Evolutionary conservation across 2,113 vertebrate genomes (phyloP).

Genomic region (Junco hyemalis): DNA sequence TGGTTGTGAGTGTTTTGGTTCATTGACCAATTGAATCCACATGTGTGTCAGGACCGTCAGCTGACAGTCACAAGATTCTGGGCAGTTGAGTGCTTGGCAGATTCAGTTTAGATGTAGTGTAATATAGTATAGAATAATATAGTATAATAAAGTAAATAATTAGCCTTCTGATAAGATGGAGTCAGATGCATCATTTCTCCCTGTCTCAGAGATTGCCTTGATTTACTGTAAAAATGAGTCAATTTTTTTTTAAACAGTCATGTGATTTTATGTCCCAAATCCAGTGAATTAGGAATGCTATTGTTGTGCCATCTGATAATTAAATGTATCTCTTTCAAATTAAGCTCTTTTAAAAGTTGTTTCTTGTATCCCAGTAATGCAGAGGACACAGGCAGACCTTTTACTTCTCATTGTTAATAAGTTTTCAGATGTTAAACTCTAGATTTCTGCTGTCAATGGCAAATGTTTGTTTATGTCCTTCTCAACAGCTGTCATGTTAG

Average conservation of each 20-base stretch:
- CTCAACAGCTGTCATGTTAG: slow-evolving; percentile 17
- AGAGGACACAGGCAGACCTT: background rate
- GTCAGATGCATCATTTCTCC: too few relatives aligned
- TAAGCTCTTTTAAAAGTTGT: background rate
- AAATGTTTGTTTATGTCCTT: slow-evolving; percentile 33
- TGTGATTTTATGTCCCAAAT: background rate
- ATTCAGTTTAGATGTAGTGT: too few relatives aligned
- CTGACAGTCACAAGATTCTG: too few relatives aligned
- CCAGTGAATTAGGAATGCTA: background rate
- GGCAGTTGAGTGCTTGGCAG: too few relatives aligned
- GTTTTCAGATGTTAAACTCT: slow-evolving; percentile 36
- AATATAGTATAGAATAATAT: too few relatives aligned
- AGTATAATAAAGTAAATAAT: too few relatives aligned
- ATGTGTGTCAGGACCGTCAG: too few relatives aligned
- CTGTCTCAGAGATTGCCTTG: too few relatives aligned
- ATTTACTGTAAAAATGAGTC: background rate
- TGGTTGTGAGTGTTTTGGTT: too few relatives aligned
- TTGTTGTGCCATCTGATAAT: background rate
- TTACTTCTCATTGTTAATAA: slow-evolving; percentile 8
- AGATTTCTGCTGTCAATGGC: background rate
- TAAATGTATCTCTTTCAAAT: background rate
- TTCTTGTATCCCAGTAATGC: background rate
- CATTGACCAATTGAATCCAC: too few relatives aligned
- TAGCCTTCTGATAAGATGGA: too few relatives aligned
- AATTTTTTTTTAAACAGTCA: background rate